Percentiles rank a stretch among this genome's conserved stretches.
Evolutionary conservation across 2,797 vertebrate species (phyloP).

Genomic region (Lerista edwardsae): DNA sequence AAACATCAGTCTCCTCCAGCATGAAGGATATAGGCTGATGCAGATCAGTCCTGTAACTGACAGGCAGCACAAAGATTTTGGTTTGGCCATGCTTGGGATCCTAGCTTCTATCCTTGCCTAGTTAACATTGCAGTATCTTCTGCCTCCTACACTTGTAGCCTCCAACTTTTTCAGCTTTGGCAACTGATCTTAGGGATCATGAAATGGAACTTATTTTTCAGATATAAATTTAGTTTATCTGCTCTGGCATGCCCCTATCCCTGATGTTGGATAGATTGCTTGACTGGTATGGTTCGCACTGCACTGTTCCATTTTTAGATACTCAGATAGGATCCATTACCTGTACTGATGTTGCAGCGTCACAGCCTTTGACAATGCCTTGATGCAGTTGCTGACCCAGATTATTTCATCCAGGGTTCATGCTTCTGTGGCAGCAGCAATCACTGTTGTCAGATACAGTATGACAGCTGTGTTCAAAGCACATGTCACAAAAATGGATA

Average conservation of each 20-base stretch:
- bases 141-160: neutral
- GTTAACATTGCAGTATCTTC: neutral
- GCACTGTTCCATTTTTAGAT: neutral
- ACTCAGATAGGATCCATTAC: neutral
- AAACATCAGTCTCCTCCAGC: no score
- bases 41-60: neutral
- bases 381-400: neutral
- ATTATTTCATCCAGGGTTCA: neutral
- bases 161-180: neutral
- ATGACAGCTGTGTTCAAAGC: neutral
- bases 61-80: neutral
- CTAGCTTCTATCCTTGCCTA: neutral
- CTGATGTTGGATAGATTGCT: neutral
- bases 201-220: neutral
- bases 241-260: neutral
- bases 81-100: neutral
- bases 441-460: neutral
- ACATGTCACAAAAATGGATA: neutral
- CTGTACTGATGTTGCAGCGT: neutral
- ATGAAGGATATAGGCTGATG: no score
- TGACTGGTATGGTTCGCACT: neutral
- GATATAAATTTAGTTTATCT: neutral
- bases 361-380: neutral
- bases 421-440: neutral
- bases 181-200: neutral